Evolutionary conservation across 1,140 invertebrate species (phyloP).

Genomic region (Hycleus phaleratus): DNA sequence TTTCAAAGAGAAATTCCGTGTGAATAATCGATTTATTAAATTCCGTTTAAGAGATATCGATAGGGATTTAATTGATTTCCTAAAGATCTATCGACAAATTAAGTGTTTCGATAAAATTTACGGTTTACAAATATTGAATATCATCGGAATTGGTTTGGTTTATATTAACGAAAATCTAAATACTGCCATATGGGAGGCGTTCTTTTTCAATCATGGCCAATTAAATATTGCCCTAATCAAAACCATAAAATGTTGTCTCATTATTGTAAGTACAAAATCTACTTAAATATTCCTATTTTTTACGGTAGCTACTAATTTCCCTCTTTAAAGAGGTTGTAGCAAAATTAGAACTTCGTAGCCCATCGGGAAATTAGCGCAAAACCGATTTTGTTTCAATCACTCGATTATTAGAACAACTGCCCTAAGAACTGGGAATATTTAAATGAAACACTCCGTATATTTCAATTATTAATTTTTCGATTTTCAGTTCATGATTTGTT

Average conservation of each 20-base stretch:
- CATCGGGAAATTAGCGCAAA: too few species aligned
- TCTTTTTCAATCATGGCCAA: neutral
- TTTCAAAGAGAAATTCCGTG: neutral
- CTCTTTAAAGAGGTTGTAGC: neutral
- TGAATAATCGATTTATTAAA: too few species aligned
- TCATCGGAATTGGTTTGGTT: neutral
- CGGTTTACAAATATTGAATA: conserved; percentile 7
- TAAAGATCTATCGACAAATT: neutral
- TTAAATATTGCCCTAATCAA: neutral
- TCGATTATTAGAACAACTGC: too few species aligned
- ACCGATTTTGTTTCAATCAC: too few species aligned
- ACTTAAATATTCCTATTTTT: too few species aligned
- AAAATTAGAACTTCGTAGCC: too few species aligned
- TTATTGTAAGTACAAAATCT: neutral
- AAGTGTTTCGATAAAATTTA: conserved; percentile 10
- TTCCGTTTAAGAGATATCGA: too few species aligned
- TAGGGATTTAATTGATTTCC: neutral
- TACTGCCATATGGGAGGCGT: neutral
- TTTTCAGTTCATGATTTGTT: neutral
- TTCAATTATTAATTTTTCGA: conserved; percentile 1
- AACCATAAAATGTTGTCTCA: conserved; percentile 2
- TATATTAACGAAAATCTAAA: conserved; percentile 5
- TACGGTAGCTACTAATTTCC: too few species aligned
- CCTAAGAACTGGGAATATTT: neutral
- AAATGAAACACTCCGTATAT: neutral